Evolutionary conservation across 2,888 invertebrate genomes (phyloP).

Genomic region (Rhopalosiphum nymphaeae): DNA sequence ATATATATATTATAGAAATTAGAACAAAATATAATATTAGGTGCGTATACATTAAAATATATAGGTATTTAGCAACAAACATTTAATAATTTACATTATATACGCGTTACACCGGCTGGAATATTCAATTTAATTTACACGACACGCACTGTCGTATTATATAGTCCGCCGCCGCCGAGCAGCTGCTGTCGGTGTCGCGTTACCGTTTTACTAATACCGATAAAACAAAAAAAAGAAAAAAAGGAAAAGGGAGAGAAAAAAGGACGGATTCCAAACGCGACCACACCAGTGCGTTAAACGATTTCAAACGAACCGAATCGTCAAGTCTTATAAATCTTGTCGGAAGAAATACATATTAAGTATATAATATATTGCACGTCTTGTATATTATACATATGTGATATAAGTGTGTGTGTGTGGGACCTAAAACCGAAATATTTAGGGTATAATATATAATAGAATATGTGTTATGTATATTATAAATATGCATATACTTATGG

Average conservation of each 20-base stretch:
- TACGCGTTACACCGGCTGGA: not conserved
- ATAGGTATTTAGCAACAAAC: not conserved
- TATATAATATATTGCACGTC: not conserved
- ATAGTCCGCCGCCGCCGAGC: constrained; percentile 22
- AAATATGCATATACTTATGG: not conserved
- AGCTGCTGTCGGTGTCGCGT: constrained; percentile 63
- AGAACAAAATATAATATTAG: not conserved
- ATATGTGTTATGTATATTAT: constrained; percentile 3
- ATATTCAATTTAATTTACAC: constrained; percentile 54
- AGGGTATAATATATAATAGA: constrained; percentile 22
- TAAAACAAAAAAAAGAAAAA: constrained; percentile 53
- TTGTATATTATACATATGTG: not conserved
- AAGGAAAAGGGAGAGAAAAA: not conserved
- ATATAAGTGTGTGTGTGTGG: not conserved
- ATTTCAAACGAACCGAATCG: constrained; percentile 64
- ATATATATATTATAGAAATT: not conserved
- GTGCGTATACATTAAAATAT: not conserved
- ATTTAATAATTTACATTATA: not conserved
- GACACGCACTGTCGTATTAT: constrained; percentile 27
- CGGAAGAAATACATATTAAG: constrained; percentile 27
- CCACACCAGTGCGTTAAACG: constrained; percentile 51
- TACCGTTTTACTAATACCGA: constrained; percentile 50
- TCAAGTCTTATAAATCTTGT: constrained; percentile 38
- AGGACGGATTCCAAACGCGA: constrained; percentile 14
- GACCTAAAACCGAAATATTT: constrained; percentile 15